Conservation (phyloP, 2,888 invertebrate species). For the Clusia tigrina region DNA sequence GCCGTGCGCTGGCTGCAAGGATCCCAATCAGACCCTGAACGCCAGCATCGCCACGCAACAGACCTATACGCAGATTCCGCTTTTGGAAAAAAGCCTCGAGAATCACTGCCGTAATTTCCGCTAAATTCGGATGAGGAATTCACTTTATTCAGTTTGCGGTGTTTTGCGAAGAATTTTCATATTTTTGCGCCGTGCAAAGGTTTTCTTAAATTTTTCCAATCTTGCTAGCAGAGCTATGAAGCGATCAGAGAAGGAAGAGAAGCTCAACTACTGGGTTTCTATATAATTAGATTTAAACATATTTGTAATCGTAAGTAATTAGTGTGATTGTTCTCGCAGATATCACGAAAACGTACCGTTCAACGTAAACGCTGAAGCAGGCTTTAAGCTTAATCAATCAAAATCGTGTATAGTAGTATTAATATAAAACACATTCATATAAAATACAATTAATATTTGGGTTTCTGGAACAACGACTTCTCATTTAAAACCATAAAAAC, state of each 20-base stretch:
- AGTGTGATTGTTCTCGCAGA: conserved; percentile 4
- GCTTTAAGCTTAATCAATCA: conserved; percentile 28
- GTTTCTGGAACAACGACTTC: too few species aligned
- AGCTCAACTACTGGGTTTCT: not conserved
- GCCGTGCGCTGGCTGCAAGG: conserved; percentile 51
- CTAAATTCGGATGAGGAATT: conserved; percentile 24
- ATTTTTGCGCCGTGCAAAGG: conserved; percentile 6
- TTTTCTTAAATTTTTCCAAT: not conserved
- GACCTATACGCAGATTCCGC: conserved; percentile 50
- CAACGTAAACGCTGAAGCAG: conserved; percentile 28
- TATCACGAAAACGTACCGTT: not conserved
- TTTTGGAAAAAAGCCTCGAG: conserved; percentile 40
- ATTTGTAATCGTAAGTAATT: conserved; percentile 4
- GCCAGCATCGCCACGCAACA: conserved; percentile 37
- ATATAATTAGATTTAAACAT: conserved; percentile 15
- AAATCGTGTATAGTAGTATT: too few species aligned
- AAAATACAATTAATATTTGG: too few species aligned
- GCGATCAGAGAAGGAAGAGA: not conserved
- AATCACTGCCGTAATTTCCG: conserved; percentile 34
- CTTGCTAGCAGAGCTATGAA: not conserved
- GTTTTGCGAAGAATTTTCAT: not conserved
- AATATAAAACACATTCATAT: too few species aligned
- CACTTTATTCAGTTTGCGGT: conserved; percentile 18
- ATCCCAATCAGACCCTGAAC: conserved; percentile 40
- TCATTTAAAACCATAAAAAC: too few species aligned